Evolutionary conservation across 2,797 vertebrate species (phyloP), one percentile per base, ranked within the genome.

Genomic region (Urophycis tenuis): DNA sequence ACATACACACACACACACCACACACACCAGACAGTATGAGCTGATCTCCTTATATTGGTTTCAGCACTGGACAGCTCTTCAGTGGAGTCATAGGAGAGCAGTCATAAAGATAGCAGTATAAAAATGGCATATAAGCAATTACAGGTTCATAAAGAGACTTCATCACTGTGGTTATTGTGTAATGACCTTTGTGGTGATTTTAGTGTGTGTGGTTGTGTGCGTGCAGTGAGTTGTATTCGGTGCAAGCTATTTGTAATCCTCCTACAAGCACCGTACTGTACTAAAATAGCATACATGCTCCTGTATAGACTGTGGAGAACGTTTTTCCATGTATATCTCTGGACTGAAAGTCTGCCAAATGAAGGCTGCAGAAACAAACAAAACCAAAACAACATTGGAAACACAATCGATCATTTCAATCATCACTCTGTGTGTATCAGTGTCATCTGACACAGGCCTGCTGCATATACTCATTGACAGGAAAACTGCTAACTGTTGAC

Each of bases 61-160:
- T 88, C 87, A 85, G 84, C 80, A 88, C 85, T 81, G 84, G 81
- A 88, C 85, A 84, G 88, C 80, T 88, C 79, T 85, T 25, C 17
- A 45, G 74, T 36, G 17, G 1, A 39, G 19, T 30, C 11, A 9
- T 25, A 77, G 60, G 31, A 34, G 22, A 19, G n/a, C 32, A 34
- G n/a, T 72, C 79, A 29, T 17, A 67, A 12, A 67, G 60, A 67
- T 4, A 29, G 60, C 60, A 9, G n/a, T 67, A 25, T 67, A 67
- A 29, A 67, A 19, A 67, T 1, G 60, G 12, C 60, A 12, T 25
- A 12, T 25, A 10, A 25, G 60, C 60, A 10, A 25, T 25, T 8
- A 67, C 0, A 39, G n/a, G 29, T 71, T 25, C 75, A 25, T 67
- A 30, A 53, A 29, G 60, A 11, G 25, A 25, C 60, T 29, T 29